Conservation (phyloP, 1,140 invertebrate genomes). For the Notospermus geniculatus region DNA sequence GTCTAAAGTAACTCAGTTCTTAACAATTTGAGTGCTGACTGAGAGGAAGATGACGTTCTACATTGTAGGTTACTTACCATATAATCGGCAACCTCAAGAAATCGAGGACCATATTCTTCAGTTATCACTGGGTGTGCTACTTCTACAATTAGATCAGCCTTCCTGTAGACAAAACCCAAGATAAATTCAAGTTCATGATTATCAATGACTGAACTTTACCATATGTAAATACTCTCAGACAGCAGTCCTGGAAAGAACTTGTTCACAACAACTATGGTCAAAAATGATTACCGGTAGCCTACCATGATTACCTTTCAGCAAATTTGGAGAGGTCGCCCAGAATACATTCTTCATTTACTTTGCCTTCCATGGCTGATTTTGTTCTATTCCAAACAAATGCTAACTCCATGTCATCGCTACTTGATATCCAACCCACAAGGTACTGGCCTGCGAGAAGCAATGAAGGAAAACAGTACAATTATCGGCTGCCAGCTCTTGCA, state of each 20-base stretch:
- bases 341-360: constrained; percentile 44
- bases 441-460: constrained; percentile 55
- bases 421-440: constrained; percentile 51
- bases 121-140: constrained; percentile 64
- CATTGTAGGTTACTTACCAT: constrained; percentile 58
- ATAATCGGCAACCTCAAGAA: constrained; percentile 57
- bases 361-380: constrained; percentile 32
- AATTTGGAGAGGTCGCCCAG: constrained; percentile 52
- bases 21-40: too few species aligned
- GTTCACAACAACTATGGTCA: too few species aligned
- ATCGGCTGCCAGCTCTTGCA: not conserved
- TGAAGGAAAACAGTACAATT: constrained; percentile 1
- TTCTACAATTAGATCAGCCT: constrained; percentile 63
- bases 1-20: too few species aligned
- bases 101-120: constrained; percentile 55
- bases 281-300: too few species aligned
- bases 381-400: constrained; percentile 63
- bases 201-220: too few species aligned
- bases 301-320: constrained; percentile 26
- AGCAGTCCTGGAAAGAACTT: too few species aligned
- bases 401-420: constrained; percentile 52
- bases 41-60: too few species aligned
- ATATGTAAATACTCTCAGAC: too few species aligned
- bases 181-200: too few species aligned
- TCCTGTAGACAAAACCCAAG: constrained; percentile 26